A percentile compares a stretch with the other conserved stretches of the same genome.
Conservation (phyloP, 2,113 vertebrate species). For the Platichthys stellatus region DNA sequence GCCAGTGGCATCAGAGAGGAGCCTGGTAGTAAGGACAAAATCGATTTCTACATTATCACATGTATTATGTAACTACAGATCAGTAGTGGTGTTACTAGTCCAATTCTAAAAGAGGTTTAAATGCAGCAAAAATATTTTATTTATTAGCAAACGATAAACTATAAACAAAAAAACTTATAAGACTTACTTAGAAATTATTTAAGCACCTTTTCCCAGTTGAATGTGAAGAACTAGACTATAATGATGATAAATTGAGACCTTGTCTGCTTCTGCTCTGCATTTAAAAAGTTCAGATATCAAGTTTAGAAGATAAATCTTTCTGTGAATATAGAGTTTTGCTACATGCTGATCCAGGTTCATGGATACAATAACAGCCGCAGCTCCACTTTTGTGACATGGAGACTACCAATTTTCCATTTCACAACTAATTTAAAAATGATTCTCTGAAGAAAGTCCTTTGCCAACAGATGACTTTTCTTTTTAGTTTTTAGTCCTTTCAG, state of each 20-base stretch:
- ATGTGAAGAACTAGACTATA: too few species aligned
- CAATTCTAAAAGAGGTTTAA: too few species aligned
- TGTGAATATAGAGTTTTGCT: not conserved
- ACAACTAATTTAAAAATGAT: not conserved
- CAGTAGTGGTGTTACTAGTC: not conserved
- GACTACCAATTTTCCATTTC: not conserved
- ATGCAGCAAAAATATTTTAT: too few species aligned
- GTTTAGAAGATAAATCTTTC: not conserved
- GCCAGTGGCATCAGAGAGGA: slow-evolving; percentile 40
- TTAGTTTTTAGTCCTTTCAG: not conserved
- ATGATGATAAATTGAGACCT: too few species aligned
- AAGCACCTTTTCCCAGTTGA: too few species aligned
- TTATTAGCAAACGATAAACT: too few species aligned
- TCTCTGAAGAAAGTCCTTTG: not conserved
- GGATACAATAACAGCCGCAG: not conserved
- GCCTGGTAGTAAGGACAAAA: slow-evolving; percentile 1
- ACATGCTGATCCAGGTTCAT: not conserved
- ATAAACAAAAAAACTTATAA: too few species aligned
- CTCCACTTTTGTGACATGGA: not conserved
- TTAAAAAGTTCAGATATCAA: not conserved
- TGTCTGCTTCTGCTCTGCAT: too few species aligned
- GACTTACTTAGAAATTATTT: too few species aligned
- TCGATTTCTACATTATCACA: not conserved
- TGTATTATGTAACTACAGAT: not conserved
- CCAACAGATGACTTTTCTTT: not conserved